These are phyloP conservation scores for Stomatorhinus ivindoensis DNA, from an alignment of 2,113 vertebrate species.

Conservation along the genomic window DNA sequence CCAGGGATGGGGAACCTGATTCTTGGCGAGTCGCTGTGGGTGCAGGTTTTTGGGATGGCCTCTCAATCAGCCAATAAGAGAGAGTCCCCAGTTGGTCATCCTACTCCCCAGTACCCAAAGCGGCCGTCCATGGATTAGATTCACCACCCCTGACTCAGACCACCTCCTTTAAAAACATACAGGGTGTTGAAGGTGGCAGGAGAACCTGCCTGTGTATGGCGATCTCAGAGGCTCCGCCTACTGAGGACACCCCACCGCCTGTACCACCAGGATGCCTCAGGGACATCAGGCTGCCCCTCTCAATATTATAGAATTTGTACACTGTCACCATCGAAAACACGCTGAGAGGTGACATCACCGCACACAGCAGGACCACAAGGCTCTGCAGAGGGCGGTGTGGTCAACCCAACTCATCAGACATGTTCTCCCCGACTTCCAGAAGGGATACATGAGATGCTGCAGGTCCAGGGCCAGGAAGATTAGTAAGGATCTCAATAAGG, in stretches of 20 bases:
- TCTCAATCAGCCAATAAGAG: too few species aligned
- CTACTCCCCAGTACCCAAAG: too few species aligned
- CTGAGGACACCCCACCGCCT: neutral
- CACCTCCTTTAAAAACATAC: neutral
- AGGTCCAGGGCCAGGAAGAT: neutral
- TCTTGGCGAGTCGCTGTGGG: too few species aligned
- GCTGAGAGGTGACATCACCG: neutral
- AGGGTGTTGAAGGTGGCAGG: neutral
- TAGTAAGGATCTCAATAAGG: neutral
- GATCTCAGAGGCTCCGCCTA: neutral
- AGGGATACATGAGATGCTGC: neutral
- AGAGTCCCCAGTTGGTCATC: too few species aligned
- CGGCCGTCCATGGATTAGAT: too few species aligned
- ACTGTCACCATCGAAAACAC: neutral
- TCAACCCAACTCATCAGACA: neutral
- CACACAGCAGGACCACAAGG: neutral
- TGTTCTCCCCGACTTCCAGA: neutral
- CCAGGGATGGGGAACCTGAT: neutral
- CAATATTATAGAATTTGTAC: neutral
- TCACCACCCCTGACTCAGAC: neutral
- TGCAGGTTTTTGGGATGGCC: too few species aligned
- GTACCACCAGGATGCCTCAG: neutral
- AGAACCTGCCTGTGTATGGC: neutral
- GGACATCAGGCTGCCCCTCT: neutral
- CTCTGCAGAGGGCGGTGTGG: neutral